Evolutionary conservation across 92 coral and sea anemone species (phyloP), one percentile per base, ranked within the genome.

Genomic region (Porites rus): DNA sequence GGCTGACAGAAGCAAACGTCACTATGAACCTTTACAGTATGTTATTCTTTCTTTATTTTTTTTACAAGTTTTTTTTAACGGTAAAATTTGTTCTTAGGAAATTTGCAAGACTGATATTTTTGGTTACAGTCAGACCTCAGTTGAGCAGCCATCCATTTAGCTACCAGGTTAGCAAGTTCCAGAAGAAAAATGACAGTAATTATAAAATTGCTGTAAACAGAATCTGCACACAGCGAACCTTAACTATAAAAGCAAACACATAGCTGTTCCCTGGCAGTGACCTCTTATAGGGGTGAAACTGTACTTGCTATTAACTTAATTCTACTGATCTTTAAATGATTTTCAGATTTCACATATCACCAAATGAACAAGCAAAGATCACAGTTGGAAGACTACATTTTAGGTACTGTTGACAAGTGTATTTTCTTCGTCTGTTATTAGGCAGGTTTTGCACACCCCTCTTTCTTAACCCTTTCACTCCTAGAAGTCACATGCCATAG

Each of bases 381-480:
- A 96, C 99, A 9, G 93, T 96, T 74, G 99, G 98, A 79, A 85
- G 99, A 70, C 88, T 96, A 59, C 99, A 96, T 83, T 96, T 96
- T 62, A 96, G 99, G 99, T 96, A 84, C 31, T 54, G 65, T 1
- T 4, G 6, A 4, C 46, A 38, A 38, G 46, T 38, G 17, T 67
- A 18, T 4, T 8, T 60, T n/a, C 11, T 65, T n/a, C 1, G 19
- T 65, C 17, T 22, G 11, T 2, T 8, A 2, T 19, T 65, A 10
- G 22, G 21, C 69, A 59, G 18, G 14, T 59, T 17, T 59, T 21
- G 10, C 7, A 65, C 14, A 65, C 22, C 21, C 21, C 46, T 38
- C 66, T 61, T 61, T 61, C 19, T n/a, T n/a, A 61, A 61, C 7
- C 66, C 17, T 61, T n/a, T 61, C 19, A 61, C 5, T 13, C 19